Evolutionary conservation across 2,113 vertebrate genomes (phyloP).

Genomic region (Chelonoidis abingdonii): DNA sequence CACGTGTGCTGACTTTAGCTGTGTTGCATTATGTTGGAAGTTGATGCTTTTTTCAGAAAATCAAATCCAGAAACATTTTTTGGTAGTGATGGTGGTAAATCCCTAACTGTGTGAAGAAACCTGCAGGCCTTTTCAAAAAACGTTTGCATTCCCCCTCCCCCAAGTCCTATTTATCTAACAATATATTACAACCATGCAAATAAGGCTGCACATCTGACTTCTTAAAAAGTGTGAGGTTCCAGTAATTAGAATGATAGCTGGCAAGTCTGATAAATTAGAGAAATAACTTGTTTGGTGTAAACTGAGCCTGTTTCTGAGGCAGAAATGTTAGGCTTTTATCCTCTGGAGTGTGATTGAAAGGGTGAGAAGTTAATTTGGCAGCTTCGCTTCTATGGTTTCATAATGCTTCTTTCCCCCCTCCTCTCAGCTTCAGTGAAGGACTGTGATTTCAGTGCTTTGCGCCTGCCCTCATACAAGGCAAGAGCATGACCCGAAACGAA

Average conservation of each 20-base stretch:
- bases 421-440: constrained; percentile 79
- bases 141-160: background rate
- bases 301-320: constrained; percentile 87
- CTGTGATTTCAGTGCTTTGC: constrained; percentile 80
- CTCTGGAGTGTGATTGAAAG: constrained; percentile 99
- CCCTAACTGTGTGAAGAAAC: constrained; percentile 20
- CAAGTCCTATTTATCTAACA: constrained; percentile 19
- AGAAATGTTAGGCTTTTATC: constrained; percentile 92
- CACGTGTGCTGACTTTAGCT: constrained; percentile 28
- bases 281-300: constrained; percentile 85
- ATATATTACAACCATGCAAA: constrained; percentile 8
- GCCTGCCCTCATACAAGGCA: constrained; percentile 90
- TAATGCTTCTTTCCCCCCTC: constrained; percentile 89
- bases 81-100: background rate
- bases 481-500: constrained; percentile 97
- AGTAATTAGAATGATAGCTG: constrained; percentile 79
- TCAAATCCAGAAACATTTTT: constrained; percentile 53
- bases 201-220: constrained; percentile 39
- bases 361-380: constrained; percentile 99
- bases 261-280: constrained; percentile 83
- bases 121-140: constrained; percentile 25
- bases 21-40: constrained; percentile 45
- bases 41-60: constrained; percentile 39
- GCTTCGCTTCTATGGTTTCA: constrained; percentile 97
- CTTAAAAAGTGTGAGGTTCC: constrained; percentile 63